phyloP scores from a whole-genome alignment of 2,113 vertebrate species.

The Thamnophis sirtalis region DNA sequence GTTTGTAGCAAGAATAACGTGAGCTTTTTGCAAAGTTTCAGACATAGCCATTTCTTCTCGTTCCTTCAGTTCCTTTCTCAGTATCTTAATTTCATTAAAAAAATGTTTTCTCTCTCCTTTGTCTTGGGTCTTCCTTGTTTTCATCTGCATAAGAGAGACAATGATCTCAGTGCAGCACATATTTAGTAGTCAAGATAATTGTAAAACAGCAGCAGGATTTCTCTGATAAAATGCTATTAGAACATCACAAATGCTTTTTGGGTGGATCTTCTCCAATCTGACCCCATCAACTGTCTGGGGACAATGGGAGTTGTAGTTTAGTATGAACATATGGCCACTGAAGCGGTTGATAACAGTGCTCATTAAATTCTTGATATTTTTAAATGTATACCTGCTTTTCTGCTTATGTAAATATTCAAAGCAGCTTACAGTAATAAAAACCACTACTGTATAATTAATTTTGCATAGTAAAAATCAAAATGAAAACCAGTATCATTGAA shows the following conservation, averaged over 20 bases:
- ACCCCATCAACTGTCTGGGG: not conserved
- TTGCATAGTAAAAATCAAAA: not conserved
- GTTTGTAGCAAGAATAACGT: constrained; percentile 86
- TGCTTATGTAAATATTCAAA: not conserved
- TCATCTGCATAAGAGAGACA: constrained; percentile 62
- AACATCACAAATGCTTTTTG: not conserved
- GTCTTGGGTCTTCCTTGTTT: constrained; percentile 75
- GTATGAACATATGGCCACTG: not conserved
- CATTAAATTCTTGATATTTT: not conserved
- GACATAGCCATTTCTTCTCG: constrained; percentile 82
- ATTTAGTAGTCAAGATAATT: not conserved
- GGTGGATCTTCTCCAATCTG: not conserved
- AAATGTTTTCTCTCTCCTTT: constrained; percentile 75
- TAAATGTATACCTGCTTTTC: not conserved
- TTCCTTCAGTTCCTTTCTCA: constrained; percentile 85
- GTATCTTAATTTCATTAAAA: constrained; percentile 75
- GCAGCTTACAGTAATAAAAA: not conserved
- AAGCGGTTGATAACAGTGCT: not conserved
- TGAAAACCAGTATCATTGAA: not conserved
- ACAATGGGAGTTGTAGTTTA: not conserved
- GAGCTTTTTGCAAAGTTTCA: constrained; percentile 75
- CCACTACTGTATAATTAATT: not conserved
- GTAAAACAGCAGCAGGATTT: not conserved
- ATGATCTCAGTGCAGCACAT: not conserved
- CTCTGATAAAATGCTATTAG: not conserved